Conservation (phyloP, 2,797 vertebrate species). For the Channallabes apus region DNA sequence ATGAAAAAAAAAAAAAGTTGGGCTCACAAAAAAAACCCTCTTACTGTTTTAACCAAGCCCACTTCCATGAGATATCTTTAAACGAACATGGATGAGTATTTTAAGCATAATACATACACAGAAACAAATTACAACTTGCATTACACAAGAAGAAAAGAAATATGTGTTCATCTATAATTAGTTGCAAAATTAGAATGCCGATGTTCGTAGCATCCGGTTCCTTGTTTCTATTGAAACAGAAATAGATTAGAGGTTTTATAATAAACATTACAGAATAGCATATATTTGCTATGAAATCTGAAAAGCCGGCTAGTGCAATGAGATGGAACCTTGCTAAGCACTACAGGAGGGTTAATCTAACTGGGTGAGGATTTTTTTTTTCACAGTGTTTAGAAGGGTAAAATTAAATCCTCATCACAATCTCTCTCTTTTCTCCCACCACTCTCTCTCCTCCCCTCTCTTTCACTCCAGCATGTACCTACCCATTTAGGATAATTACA, state of each 20-base stretch:
- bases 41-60: neutral
- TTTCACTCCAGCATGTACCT: constrained; percentile 46
- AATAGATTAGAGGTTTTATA: neutral
- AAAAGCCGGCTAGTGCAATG: neutral
- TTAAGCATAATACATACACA: neutral
- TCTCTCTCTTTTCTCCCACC: constrained; percentile 34
- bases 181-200: neutral
- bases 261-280: neutral
- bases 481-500: constrained; percentile 55
- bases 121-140: neutral
- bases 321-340: neutral
- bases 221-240: neutral
- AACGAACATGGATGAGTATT: neutral
- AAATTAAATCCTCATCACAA: constrained; percentile 41
- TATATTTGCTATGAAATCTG: neutral
- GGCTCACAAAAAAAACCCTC: too few species aligned
- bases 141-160: neutral
- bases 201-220: neutral
- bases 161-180: neutral
- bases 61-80: neutral
- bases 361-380: constrained; percentile 58
- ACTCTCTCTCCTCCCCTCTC: constrained; percentile 25
- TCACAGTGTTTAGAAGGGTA: constrained; percentile 37
- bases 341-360: constrained; percentile 13
- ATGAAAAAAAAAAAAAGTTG: too few species aligned